Base-by-base conservation (phyloP, 2,113 vertebrate species). In the Phrynosoma blainvillii region DNA sequence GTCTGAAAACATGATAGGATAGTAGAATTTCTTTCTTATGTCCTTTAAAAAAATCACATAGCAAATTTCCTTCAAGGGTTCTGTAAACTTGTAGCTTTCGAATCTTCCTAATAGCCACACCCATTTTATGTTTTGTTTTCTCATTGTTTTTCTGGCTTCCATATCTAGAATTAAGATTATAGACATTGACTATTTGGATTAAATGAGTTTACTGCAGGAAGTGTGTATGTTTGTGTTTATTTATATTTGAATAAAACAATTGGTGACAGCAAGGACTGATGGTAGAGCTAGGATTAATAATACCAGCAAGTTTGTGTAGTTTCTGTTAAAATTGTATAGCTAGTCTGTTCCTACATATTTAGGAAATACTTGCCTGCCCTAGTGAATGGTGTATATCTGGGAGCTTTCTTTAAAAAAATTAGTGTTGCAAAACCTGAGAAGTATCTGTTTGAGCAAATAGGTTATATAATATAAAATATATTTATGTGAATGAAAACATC, bases 1-100 rank as follows among this genome's bases (percentile, higher is more conserved):
- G 85, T 83, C 47, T 47, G 89, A 85, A 93, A 91, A 90, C 77
- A 32, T 77, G 90, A 40, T 36, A 77, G 76, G 87, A 27, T 30
- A 9, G 71, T 90, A 90, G 42, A 79, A 91, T 84, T 62, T 85
- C 1, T 56, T 27, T 74, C 2, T 11, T 13, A 1, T 91, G 88
- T 62, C 14, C 40, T 52, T 80, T n/a, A 82, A 82, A 77, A 73
- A 83, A 40, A 47, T 86, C 25, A 68, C 59, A 89, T 21, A 87
- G 42, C 62, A 91, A 56, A 1, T 76, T 77, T 30, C 0, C 36
- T 36, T 65, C 87, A 84, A 52, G n/a, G 30, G 66, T 36, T 87
- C 13, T 47, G 25, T 87, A 80, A 88, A 36, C 73, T 18, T 0
- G 0, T 87, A 88, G 65, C 83, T 87, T 88, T 84, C 78, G 81